Base-by-base conservation (phyloP, 2,888 invertebrate genomes). In the Cremastinae sp. region DNA sequence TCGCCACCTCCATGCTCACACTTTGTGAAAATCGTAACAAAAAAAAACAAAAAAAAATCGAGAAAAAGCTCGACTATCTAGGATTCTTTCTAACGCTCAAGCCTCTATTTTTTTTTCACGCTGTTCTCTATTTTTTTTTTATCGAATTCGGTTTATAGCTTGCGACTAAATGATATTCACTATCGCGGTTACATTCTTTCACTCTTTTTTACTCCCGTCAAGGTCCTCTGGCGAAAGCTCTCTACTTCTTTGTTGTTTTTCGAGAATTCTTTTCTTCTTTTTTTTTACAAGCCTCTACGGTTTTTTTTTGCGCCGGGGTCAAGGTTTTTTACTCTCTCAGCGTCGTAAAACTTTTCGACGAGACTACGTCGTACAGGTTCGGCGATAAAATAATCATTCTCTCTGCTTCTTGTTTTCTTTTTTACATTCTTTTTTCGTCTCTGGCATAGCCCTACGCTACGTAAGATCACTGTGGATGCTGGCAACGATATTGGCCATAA, bases 41-140 rank as follows among this genome's bases (percentile, higher is more conserved):
- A 70, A 58, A 59, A 65, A 34, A 59, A 18, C 14, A 49, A 65
- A 64, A 72, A 68, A 59, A 65, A 34, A 59, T 20, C 14, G 56
- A 65, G 64, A 72, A 68, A 72, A 72, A 72, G 68, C 72, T 76
- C 72, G 43, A 74, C 72, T 53, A 72, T 68, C 41, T 34, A 45
- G 61, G 68, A 69, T 51, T 51, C 68, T 36, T 53, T 72, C 75
- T 76, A 72, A 68, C 64, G 72, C 75, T 72, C 22, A 76, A 76
- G 75, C 71, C 58, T 20, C 41, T 45, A 53, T 56, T 53, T 56
- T 47, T 54, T 65, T 51, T 36, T 28, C 36, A 22, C 51, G 38
- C 18, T 47, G 56, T 47, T 8, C 54, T 49, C 56, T 18, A 12
- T 41, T 56, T 49, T 62, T 56, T 74, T 56, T 2, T 45, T 53